Percentiles rank a stretch among this genome's conserved stretches.
These are phyloP conservation scores for Yponomeuta malinellus DNA, from an alignment of 2,888 invertebrate species.

Conservation along the genomic window DNA sequence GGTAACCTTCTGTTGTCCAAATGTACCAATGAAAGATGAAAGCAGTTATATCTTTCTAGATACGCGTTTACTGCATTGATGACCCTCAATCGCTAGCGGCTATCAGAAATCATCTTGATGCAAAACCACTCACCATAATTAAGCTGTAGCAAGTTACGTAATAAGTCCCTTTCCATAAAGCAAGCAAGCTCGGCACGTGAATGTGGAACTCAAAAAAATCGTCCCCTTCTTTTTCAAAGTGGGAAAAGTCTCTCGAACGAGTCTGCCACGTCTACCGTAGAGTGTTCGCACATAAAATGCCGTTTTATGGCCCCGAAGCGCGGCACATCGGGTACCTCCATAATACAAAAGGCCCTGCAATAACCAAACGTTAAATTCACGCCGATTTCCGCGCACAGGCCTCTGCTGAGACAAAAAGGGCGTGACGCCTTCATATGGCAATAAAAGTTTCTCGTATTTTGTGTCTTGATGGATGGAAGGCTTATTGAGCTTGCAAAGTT, in stretches of 20 bases:
- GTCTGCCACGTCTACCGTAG: constrained; percentile 51
- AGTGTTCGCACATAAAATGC: constrained; percentile 61
- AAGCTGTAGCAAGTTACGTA: too few species aligned
- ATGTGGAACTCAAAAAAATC: constrained; percentile 13
- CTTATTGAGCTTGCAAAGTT: background rate
- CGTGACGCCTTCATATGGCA: constrained; percentile 26
- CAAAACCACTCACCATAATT: too few species aligned
- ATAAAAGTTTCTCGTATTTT: constrained; percentile 10
- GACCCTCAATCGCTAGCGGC: too few species aligned
- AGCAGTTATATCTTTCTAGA: too few species aligned
- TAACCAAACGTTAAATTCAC: constrained; percentile 54
- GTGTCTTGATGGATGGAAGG: background rate
- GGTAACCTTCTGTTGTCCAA: too few species aligned
- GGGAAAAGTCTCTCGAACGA: constrained; percentile 49
- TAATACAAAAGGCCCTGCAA: constrained; percentile 43
- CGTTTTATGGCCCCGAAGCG: constrained; percentile 60
- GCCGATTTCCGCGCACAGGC: constrained; percentile 37
- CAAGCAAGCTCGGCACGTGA: background rate
- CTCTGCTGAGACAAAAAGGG: constrained; percentile 25
- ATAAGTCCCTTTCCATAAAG: too few species aligned
- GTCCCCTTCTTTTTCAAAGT: constrained; percentile 49
- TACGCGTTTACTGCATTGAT: too few species aligned
- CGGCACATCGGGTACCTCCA: constrained; percentile 41
- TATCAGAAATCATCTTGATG: too few species aligned
- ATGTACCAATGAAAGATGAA: too few species aligned